These are phyloP conservation scores for Phengaris alcon DNA, from an alignment of 2,888 invertebrate genomes.

Conservation along the genomic window DNA sequence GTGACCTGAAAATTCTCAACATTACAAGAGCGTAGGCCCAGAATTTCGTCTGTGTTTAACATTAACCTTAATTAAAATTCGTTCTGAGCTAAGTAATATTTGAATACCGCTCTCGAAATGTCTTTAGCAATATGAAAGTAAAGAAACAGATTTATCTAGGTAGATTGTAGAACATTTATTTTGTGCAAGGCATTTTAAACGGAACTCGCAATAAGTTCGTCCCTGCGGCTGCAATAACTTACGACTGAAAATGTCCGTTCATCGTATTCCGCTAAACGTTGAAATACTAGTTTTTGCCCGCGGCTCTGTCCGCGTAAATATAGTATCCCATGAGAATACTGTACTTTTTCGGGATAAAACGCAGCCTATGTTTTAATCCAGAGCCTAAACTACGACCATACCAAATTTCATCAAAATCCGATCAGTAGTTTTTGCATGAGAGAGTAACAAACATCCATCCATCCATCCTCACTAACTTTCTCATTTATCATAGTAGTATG, in stretches of 20 bases:
- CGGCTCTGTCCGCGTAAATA: too few species aligned
- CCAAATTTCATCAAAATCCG: too few species aligned
- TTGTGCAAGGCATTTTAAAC: background rate
- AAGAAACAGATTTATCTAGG: background rate
- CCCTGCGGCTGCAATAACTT: constrained; percentile 12
- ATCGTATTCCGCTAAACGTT: background rate
- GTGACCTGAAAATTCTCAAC: too few species aligned
- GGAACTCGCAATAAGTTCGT: background rate
- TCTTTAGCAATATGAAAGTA: background rate
- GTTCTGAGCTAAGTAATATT: background rate
- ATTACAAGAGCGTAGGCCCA: background rate
- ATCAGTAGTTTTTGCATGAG: too few species aligned
- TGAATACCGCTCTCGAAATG: background rate
- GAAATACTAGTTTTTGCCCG: constrained; percentile 22
- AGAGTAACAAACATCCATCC: too few species aligned
- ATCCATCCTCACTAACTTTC: too few species aligned
- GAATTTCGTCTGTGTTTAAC: background rate
- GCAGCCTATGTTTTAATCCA: too few species aligned
- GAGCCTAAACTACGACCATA: too few species aligned
- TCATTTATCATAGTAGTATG: too few species aligned
- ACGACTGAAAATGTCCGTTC: background rate
- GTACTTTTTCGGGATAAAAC: too few species aligned
- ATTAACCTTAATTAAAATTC: background rate
- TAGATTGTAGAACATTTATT: background rate
- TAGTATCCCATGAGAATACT: too few species aligned